Evolutionary conservation across 2,113 vertebrate genomes (phyloP).

Genomic region (Microcebus griseorufus): DNA sequence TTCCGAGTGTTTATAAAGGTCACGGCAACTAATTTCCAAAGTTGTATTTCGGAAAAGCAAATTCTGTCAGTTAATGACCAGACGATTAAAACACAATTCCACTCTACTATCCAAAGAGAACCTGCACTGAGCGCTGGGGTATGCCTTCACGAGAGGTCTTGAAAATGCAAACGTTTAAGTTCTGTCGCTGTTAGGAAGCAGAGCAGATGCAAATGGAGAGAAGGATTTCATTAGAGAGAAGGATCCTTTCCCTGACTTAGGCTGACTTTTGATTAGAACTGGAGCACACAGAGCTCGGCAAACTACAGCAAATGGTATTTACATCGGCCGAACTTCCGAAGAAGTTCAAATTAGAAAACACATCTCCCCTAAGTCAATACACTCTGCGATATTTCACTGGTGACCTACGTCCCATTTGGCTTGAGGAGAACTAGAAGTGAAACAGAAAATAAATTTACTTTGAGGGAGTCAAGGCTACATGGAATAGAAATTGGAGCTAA

Average conservation of each 20-base stretch:
- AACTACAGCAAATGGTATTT: neutral
- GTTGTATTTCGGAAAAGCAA: slow-evolving; percentile 43
- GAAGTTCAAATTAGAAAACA: slow-evolving; percentile 46
- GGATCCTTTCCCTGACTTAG: neutral
- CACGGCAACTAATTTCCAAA: slow-evolving; percentile 18
- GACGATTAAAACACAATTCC: neutral
- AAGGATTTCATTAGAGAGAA: neutral
- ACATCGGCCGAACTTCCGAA: neutral
- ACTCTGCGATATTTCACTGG: neutral
- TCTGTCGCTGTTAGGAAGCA: neutral
- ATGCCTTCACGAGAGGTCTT: neutral
- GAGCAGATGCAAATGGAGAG: neutral
- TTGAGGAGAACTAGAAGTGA: slow-evolving; percentile 41
- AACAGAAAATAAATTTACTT: slow-evolving; percentile 42
- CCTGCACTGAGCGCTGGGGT: neutral
- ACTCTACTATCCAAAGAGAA: neutral
- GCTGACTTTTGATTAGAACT: slow-evolving; percentile 9
- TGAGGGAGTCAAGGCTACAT: neutral
- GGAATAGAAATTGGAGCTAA: slow-evolving; percentile 26
- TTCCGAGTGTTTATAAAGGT: slow-evolving; percentile 67
- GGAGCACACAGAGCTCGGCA: neutral
- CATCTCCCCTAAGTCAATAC: neutral
- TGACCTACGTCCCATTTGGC: neutral
- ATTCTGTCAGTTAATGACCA: slow-evolving; percentile 24
- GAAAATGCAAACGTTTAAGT: neutral